Base-by-base conservation (phyloP, 2,797 vertebrate genomes). In the Linurgus olivaceus region DNA sequence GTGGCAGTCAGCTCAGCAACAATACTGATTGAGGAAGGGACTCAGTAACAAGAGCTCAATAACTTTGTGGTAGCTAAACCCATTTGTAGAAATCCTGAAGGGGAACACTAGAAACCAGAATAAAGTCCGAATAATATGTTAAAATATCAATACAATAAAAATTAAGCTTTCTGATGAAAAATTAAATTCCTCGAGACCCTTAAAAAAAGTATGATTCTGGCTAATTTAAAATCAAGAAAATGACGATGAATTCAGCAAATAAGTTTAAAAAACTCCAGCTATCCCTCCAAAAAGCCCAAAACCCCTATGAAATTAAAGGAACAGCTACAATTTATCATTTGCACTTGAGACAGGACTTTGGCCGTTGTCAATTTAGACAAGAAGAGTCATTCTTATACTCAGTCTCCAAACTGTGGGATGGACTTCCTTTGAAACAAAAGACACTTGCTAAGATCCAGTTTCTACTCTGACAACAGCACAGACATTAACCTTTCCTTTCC, bases 391-490 rank as follows among this genome's bases (percentile, higher is more conserved):
- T 88, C 54, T 78, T 35, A 7, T 29, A 17, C 8, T 57, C 1
- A 0, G 3, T 76, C 91, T 88, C 47, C 70, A 85, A 66, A 35
- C 11, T 25, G 44, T 51, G 86, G 48, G n/a, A 51, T 29, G 19
- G 47, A 65, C 24, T 90, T 73, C 18, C 58, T 68, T 74, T 47
- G 48, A 73, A 74, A 66, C 19, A 58, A 45, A 83, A 55, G 38
- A 44, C 1, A 0, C 9, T 54, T 78, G 40, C 33, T 88, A 52
- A 86, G 20, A n/a, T 94, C 18, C 57, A 74, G 16, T 54, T 82
- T 89, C 51, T 33, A 24, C 13, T 62, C 13, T 0, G 0, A 45
- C 0, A 4, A 7, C 11, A 71, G 18, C 29, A 28, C 52, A 77
- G 38, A 20, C 3, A 58, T 91, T 83, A 45, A 73, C 33, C 29